Percentiles rank a stretch among this genome's conserved stretches.
phyloP scores from a whole-genome alignment of 2,113 vertebrate species.

The Clinocottus analis region DNA sequence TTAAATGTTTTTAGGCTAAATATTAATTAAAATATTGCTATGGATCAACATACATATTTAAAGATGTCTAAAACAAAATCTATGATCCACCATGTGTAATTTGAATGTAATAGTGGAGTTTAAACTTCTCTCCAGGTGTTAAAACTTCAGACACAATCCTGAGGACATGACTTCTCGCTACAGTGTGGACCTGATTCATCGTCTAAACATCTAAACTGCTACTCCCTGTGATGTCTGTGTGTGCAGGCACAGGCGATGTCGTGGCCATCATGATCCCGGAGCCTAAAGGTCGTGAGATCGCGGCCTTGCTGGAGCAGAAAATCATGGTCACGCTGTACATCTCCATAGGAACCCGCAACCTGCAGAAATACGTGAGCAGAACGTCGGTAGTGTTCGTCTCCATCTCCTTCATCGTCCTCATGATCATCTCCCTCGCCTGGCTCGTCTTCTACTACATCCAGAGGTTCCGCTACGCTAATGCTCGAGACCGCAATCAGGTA shows the following conservation, averaged over 20 bases:
- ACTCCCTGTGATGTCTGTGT: neutral
- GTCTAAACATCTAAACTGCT: slow-evolving; percentile 4
- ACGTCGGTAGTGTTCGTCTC: slow-evolving; percentile 98
- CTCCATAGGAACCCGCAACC: slow-evolving; percentile 95
- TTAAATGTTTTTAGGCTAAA: neutral
- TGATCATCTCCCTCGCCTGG: slow-evolving; percentile 99
- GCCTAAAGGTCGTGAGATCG: slow-evolving; percentile 93
- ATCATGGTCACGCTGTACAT: slow-evolving; percentile 91
- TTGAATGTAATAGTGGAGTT: neutral
- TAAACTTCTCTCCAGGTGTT: neutral
- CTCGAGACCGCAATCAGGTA: slow-evolving; percentile 97
- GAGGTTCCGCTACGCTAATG: slow-evolving; percentile 96
- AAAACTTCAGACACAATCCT: neutral
- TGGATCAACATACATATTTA: neutral
- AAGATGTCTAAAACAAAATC: neutral
- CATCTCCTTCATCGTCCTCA: slow-evolving; percentile 99
- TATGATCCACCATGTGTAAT: neutral
- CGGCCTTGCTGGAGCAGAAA: slow-evolving; percentile 89
- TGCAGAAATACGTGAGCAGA: slow-evolving; percentile 98
- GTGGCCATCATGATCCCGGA: slow-evolving; percentile 98
- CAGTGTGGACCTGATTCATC: neutral
- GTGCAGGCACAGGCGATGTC: slow-evolving; percentile 90
- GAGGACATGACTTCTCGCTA: neutral
- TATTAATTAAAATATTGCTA: too few species aligned
- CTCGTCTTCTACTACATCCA: slow-evolving; percentile 99